Base-by-base conservation (phyloP, 1,140 invertebrate species). In the Belonocnema kinseyi region DNA sequence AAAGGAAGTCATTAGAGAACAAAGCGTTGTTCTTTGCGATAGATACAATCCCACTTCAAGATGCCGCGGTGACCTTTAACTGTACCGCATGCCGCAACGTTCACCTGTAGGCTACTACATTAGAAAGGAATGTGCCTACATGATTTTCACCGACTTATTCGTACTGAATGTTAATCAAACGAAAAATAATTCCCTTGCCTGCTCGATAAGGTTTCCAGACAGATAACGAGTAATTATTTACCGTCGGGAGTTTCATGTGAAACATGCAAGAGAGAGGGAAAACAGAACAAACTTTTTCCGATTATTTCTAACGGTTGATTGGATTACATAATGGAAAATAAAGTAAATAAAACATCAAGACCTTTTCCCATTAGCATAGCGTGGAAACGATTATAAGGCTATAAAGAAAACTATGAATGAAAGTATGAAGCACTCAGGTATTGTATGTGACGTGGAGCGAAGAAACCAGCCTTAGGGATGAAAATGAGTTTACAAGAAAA, bases 31-130 rank as follows among this genome's bases (percentile, higher is more conserved):
- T 83, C 83, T 87, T 87, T 86, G 83, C 84, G 83, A 85, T 82
- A 82, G 81, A 84, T 83, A 82, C 79, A 83, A 82, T 82, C 80
- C 78, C 80, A 82, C 72, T 76, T 77, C 77, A 81, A 87, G 87
- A 88, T 86, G 86, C 87, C 83, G 81, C 84, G 84, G 73, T 89
- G 87, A 90, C 88, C 88, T 90, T 90, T 90, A 90, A 90, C 88
- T 89, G 88, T 90, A 89, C 87, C 88, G 58, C 72, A 86, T 88
- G 85, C 87, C 86, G 87, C 84, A 88, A 88, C 84, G 86, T 86
- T 88, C 87, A 88, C 87, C 87, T 88, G 87, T 85, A 87, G 87
- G 80, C 82, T 84, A 84, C 80, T 83, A 82, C 82, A 86, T 85
- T 85, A 84, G 85, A 86, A 85, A 84, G 85, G 85, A 85, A 86